phyloP scores from a whole-genome alignment of 1,140 invertebrate genomes.

The Arctopsyche grandis region DNA sequence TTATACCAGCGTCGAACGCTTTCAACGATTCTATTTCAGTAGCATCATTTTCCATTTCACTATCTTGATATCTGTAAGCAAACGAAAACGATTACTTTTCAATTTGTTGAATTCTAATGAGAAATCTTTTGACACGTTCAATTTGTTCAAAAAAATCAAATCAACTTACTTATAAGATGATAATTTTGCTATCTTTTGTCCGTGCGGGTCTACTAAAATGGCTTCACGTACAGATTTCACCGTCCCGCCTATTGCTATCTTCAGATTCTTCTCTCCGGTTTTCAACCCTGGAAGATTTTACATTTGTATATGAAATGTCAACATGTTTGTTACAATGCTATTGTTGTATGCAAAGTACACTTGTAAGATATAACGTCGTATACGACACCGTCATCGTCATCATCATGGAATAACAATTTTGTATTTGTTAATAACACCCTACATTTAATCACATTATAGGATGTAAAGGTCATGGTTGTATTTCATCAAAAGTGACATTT shows the following conservation, averaged over 20 bases:
- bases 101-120: too few species aligned
- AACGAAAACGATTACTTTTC: background rate
- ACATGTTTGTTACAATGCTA: background rate
- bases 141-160: too few species aligned
- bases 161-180: slow-evolving; percentile 59
- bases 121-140: too few species aligned
- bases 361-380: too few species aligned
- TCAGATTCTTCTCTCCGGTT: slow-evolving; percentile 55
- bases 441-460: slow-evolving; percentile 6
- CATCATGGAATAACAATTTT: too few species aligned
- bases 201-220: slow-evolving; percentile 60
- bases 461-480: slow-evolving; percentile 10
- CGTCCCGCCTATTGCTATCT: slow-evolving; percentile 57
- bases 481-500: slow-evolving; percentile 24
- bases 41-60: slow-evolving; percentile 18
- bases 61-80: slow-evolving; percentile 19
- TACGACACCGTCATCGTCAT: too few species aligned
- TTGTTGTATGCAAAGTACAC: too few species aligned
- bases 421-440: background rate
- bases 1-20: slow-evolving; percentile 38
- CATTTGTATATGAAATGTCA: background rate
- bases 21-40: slow-evolving; percentile 43
- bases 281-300: slow-evolving; percentile 36
- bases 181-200: slow-evolving; percentile 59
- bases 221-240: slow-evolving; percentile 61